Evolutionary conservation across 2,113 vertebrate species (phyloP), one percentile per base, ranked within the genome.

Genomic region (Calcarius ornatus): DNA sequence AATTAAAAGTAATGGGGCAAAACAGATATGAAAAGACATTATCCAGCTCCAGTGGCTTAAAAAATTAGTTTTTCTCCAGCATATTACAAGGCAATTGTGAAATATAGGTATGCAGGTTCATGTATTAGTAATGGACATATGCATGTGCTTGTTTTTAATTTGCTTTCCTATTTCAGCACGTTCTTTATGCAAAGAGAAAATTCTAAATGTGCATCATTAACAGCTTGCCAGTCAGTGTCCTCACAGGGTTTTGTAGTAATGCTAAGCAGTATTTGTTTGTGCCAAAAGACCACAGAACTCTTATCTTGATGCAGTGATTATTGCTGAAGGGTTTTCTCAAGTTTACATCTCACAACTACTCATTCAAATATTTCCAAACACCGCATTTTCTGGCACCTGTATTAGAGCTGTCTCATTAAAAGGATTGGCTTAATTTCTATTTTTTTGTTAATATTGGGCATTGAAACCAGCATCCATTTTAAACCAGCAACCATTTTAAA

Each of bases 1-100:
- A 93, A 97, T 97, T 96, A 97, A 97, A 97, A 82, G 87, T 97
- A 97, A 98, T 97, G 94, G 90, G 79, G 95, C 96, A 96, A 95
- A 97, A n/a, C 94, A 91, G 53, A 88, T 93, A 92, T 95, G 95
- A 96, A 95, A 96, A 91, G 77, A 81, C 51, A 93, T 96, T 96
- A 96, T 91, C 79, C 53, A 96, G 97, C 96, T 97, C 94, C 96
- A 97, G 75, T 96, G 97, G 95, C 65, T 97, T 97, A 97, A 97
- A 97, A 98, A 97, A 97, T 97, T 96, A 95, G 95, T 86, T 97
- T 97, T 95, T 91, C 73, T 95, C 51, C 40, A 88, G 80, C 22
- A 24, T 83, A 87, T 94, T 95, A 48, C 40, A 72, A 86, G 60
- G 61, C 53, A 65, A 91, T 91, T 93, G 86, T 95, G 59, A 97